These are phyloP conservation scores for Peromyscus leucopus DNA, from an alignment of 2,113 vertebrate genomes.

Conservation along the genomic window DNA sequence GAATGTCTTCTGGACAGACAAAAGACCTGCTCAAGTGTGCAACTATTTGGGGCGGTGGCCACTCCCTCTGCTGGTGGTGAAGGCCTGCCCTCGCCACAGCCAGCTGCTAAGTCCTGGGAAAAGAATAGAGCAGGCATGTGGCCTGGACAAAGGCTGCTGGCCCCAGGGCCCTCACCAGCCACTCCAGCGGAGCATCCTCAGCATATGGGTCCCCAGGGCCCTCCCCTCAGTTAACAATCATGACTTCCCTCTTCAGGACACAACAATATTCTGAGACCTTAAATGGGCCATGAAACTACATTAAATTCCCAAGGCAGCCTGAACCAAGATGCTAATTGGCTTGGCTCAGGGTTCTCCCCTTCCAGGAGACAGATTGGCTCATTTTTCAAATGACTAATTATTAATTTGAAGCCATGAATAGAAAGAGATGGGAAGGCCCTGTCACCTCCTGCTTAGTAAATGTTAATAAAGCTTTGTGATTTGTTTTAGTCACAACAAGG, in stretches of 20 bases:
- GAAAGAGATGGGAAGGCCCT: constrained; percentile 83
- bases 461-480: constrained; percentile 87
- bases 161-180: constrained; percentile 82
- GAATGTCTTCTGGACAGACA: constrained; percentile 89
- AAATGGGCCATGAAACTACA: constrained; percentile 84
- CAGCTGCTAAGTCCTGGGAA: constrained; percentile 86
- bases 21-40: constrained; percentile 91
- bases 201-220: constrained; percentile 87
- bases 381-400: constrained; percentile 90
- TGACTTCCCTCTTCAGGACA: constrained; percentile 83
- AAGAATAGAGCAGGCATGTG: constrained; percentile 89
- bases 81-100: constrained; percentile 86
- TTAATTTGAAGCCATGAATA: constrained; percentile 94
- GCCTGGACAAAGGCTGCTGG: constrained; percentile 85
- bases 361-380: constrained; percentile 91
- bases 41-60: constrained; percentile 86
- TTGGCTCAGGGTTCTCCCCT: constrained; percentile 85
- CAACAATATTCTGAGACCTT: constrained; percentile 84
- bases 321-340: constrained; percentile 88
- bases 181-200: constrained; percentile 81
- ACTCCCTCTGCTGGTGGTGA: constrained; percentile 88
- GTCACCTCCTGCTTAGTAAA: constrained; percentile 87
- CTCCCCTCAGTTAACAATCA: constrained; percentile 86
- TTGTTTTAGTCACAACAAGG: constrained; percentile 74
- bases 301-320: constrained; percentile 87